These are phyloP conservation scores for Siderastrea siderea DNA, from an alignment of 92 coral and sea anemone genomes.

Conservation along the genomic window DNA sequence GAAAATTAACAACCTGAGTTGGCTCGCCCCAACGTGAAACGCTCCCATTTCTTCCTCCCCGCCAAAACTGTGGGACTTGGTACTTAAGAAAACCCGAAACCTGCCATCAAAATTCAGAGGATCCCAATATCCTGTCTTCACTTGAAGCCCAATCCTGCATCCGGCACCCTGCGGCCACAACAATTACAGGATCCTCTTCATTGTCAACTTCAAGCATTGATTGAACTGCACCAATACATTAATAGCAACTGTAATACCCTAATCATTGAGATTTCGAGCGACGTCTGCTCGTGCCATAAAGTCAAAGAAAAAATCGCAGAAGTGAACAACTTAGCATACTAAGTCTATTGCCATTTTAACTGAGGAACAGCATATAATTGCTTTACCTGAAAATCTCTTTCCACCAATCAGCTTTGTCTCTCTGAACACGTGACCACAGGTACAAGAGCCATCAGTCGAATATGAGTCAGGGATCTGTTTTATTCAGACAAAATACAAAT, in stretches of 20 bases:
- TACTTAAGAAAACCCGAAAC: too few relatives aligned
- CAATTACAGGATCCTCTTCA: too few relatives aligned
- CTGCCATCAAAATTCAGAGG: too few relatives aligned
- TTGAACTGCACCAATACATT: too few relatives aligned
- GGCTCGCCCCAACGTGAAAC: neutral
- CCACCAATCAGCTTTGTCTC: slow-evolving; percentile 79
- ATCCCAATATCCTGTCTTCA: neutral
- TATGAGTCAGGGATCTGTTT: slow-evolving; percentile 10
- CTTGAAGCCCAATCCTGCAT: too few relatives aligned
- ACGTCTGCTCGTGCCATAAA: too few relatives aligned
- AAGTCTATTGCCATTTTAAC: neutral
- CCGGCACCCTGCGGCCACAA: too few relatives aligned
- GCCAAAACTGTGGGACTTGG: too few relatives aligned
- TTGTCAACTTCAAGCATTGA: neutral
- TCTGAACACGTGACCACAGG: slow-evolving; percentile 81
- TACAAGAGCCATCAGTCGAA: slow-evolving; percentile 44
- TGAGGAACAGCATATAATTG: too few relatives aligned
- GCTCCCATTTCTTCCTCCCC: neutral
- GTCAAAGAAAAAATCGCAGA: neutral
- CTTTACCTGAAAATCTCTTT: slow-evolving; percentile 75
- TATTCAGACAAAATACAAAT: neutral
- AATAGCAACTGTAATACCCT: too few relatives aligned
- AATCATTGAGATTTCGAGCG: too few relatives aligned
- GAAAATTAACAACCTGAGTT: neutral
- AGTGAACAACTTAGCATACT: neutral